These are phyloP conservation scores for Zaprionus camerounensis DNA, from an alignment of 1,140 invertebrate species.

Conservation along the genomic window DNA sequence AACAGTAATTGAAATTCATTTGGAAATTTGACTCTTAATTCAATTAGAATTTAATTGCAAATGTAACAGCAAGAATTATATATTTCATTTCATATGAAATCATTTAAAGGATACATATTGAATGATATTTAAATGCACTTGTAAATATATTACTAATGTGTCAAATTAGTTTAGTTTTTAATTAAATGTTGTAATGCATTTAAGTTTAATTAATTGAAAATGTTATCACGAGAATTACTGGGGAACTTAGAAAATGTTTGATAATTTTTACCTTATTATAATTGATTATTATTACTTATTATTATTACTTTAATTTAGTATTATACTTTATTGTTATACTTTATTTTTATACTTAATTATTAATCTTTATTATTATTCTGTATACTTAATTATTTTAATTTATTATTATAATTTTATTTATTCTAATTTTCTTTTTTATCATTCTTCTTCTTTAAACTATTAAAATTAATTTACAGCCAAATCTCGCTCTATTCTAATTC, in stretches of 20 bases:
- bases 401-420: neutral
- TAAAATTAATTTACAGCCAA: neutral
- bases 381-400: neutral
- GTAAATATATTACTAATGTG: neutral
- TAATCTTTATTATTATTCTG: neutral
- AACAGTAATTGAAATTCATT: neutral
- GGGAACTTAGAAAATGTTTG: too few relatives aligned
- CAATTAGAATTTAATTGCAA: neutral
- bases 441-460: neutral
- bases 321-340: neutral
- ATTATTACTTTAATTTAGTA: neutral
- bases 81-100: neutral
- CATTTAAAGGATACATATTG: neutral
- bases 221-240: neutral
- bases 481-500: neutral
- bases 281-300: neutral
- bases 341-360: neutral
- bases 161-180: neutral
- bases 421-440: neutral
- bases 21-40: neutral
- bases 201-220: neutral
- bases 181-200: neutral
- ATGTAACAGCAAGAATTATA: neutral
- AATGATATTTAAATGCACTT: neutral
- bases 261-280: neutral